These are phyloP conservation scores for Pygoscelis adeliae DNA, from an alignment of 2,113 vertebrate genomes.

Conservation along the genomic window DNA sequence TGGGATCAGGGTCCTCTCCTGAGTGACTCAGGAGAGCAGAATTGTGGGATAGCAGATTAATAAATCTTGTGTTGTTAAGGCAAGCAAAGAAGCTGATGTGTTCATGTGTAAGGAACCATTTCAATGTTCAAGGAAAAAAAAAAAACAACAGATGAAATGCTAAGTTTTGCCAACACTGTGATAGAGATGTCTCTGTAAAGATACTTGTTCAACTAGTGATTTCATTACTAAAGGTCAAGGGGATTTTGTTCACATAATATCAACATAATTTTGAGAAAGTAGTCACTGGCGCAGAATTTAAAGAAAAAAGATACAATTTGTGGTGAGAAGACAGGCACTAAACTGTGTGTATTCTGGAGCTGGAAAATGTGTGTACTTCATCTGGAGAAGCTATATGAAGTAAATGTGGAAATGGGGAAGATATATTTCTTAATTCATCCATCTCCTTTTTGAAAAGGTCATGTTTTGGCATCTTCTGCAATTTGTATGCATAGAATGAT, in stretches of 20 bases:
- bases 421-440: not conserved
- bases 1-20: not conserved
- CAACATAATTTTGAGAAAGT: not conserved
- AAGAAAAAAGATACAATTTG: not conserved
- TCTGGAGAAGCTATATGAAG: not conserved
- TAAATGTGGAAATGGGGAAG: not conserved
- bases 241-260: accelerated
- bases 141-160: not conserved
- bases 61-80: not conserved
- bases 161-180: not conserved
- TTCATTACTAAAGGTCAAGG: not conserved
- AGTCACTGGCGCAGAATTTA: not conserved
- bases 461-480: not conserved
- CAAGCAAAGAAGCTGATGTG: not conserved
- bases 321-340: not conserved
- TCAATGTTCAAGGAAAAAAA: not conserved
- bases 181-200: not conserved
- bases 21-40: not conserved
- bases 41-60: not conserved
- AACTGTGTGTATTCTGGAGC: not conserved
- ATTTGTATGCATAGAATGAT: not conserved
- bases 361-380: not conserved
- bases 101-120: not conserved
- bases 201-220: not conserved
- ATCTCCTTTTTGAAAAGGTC: slow-evolving; percentile 2